phyloP scores from a whole-genome alignment of 2,113 vertebrate genomes.

The Cyprinus carpio region DNA sequence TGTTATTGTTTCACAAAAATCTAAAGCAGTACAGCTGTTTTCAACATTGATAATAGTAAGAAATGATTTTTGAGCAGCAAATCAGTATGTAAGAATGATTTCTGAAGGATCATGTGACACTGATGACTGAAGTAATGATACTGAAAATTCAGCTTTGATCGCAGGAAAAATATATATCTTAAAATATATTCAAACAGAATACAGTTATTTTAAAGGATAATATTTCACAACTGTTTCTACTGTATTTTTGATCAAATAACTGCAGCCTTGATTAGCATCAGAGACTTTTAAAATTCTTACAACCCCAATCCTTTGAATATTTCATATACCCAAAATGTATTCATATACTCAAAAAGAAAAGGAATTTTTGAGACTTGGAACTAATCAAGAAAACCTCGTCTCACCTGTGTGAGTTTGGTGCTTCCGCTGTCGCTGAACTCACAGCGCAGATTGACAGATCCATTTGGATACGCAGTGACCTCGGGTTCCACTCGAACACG shows the following conservation, averaged over 20 bases:
- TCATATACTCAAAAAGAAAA: too few relatives aligned
- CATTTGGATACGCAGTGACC: constrained; percentile 70
- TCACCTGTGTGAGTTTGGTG: constrained; percentile 76
- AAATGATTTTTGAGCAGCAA: too few relatives aligned
- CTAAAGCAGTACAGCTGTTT: too few relatives aligned
- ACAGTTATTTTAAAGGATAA: neutral
- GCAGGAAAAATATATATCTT: too few relatives aligned
- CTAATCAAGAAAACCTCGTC: neutral
- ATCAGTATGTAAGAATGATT: too few relatives aligned
- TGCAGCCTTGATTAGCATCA: neutral
- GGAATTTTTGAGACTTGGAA: neutral
- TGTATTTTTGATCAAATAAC: neutral
- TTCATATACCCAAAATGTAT: neutral
- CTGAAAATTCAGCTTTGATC: neutral
- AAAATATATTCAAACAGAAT: neutral
- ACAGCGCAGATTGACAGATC: constrained; percentile 70
- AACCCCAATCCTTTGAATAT: neutral
- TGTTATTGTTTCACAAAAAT: too few relatives aligned
- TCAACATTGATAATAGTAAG: too few relatives aligned
- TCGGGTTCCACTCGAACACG: constrained; percentile 70
- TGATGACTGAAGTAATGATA: too few relatives aligned
- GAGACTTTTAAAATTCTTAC: neutral
- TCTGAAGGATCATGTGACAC: too few relatives aligned
- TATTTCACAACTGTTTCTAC: neutral
- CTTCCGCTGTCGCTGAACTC: constrained; percentile 64